Conservation (phyloP, 2,888 invertebrate species). For the Plemyria rubiginata region DNA sequence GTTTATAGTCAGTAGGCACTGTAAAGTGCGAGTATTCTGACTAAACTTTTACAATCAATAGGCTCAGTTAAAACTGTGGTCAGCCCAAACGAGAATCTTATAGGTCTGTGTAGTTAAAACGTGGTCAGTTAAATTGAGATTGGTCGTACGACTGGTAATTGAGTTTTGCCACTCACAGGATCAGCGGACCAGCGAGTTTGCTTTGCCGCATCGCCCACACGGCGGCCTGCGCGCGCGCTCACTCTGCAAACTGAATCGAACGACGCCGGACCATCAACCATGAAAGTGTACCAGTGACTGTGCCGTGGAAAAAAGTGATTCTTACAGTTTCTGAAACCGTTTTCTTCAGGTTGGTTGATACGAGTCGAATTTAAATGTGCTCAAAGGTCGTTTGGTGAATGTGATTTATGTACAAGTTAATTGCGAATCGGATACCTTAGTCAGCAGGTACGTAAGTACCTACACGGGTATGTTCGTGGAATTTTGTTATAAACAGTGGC, state of each 20-base stretch:
- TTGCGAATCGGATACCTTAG: conserved; percentile 24
- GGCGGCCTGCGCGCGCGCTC: conserved; percentile 61
- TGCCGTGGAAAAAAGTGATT: conserved; percentile 48
- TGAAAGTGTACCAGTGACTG: conserved; percentile 50
- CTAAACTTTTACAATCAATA: conserved; percentile 2
- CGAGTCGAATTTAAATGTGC: conserved; percentile 3
- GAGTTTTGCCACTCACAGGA: conserved; percentile 66
- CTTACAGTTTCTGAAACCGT: conserved; percentile 11
- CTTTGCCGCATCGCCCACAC: conserved; percentile 50
- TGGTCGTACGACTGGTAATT: conserved; percentile 50
- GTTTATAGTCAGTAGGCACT: background rate
- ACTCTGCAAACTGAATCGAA: conserved; percentile 64
- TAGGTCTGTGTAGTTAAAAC: background rate
- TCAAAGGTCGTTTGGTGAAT: conserved; percentile 13
- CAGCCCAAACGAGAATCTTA: conserved; percentile 16
- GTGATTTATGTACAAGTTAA: conserved; percentile 20
- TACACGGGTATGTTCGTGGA: conserved; percentile 28
- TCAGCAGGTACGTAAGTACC: conserved; percentile 18
- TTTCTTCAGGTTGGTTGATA: conserved; percentile 62
- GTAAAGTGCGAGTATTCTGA: background rate
- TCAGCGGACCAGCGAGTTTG: conserved; percentile 58
- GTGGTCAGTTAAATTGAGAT: conserved; percentile 16
- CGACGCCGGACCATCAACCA: conserved; percentile 61
- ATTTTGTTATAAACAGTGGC: conserved; percentile 30
- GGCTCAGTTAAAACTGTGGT: conserved; percentile 19